phyloP scores from a whole-genome alignment of 30 jellyfish, hydroid and myxozoan genomes.

The Cassiopea xamachana region DNA sequence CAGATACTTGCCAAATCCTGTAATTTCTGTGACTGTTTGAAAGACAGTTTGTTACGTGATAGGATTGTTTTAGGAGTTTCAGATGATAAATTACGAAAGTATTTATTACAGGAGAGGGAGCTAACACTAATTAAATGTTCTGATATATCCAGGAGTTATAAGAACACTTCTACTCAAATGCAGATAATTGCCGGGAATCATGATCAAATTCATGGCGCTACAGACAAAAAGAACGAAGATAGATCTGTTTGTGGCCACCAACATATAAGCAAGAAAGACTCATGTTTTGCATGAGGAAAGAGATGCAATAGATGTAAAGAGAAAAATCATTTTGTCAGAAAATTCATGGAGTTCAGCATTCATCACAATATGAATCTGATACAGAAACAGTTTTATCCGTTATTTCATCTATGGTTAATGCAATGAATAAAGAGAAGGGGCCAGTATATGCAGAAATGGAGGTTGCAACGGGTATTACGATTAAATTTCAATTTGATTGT shows the following conservation, averaged over 20 bases:
- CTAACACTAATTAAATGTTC: not conserved
- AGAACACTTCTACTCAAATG: not conserved
- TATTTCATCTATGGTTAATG: not conserved
- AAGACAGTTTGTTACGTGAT: not conserved
- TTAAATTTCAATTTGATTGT: not conserved
- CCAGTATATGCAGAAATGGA: not conserved
- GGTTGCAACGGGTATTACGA: not conserved
- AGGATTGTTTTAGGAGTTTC: not conserved
- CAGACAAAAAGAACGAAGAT: not conserved
- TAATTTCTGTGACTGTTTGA: not conserved
- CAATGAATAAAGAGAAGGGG: not conserved
- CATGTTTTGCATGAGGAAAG: not conserved
- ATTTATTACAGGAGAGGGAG: not conserved
- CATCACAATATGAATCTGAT: not conserved
- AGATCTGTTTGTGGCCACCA: not conserved
- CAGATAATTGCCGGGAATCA: not conserved
- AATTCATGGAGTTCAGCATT: not conserved
- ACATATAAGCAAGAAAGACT: not conserved
- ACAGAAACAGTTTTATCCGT: not conserved
- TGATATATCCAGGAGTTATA: not conserved
- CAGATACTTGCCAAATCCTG: no score
- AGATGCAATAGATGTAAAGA: not conserved
- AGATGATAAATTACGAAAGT: not conserved
- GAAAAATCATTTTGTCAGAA: not conserved
- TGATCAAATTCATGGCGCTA: not conserved